Evolutionary conservation across 2,113 vertebrate genomes (phyloP), one percentile per base, ranked within the genome.

Genomic region (Dipodomys merriami): DNA sequence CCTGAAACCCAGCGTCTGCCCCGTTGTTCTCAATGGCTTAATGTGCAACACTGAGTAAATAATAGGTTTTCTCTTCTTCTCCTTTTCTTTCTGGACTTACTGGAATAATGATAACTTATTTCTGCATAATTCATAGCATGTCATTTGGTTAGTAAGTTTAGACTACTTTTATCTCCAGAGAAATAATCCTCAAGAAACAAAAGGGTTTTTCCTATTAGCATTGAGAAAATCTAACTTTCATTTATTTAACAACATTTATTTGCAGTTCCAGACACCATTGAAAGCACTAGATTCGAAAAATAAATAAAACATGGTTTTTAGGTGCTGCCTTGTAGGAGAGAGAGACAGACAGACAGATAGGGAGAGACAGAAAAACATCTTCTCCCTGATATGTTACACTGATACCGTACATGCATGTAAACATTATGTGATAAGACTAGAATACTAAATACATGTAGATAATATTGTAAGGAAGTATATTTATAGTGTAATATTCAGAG

Each of bases 221-320:
- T 85, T 94, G 71, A 93, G 85, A 95, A 93, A 92, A 89, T 79
- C 89, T 74, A 91, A n/a, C 68, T 92, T 93, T 65, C 57, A 92
- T 91, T 94, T 91, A 91, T 91, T 91, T 91, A 88, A 35, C 84
- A 84, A 60, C 71, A 78, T 86, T 94, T 88, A 94, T 95, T 91
- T 95, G 95, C 22, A 92, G 22, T 90, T 35, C 44, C 49, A 88
- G 62, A 67, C 39, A 74, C 72, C 91, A 33, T 94, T 74, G 53
- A 74, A 81, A 94, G 57, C 49, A 87, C 60, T 85, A 88, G 78
- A 86, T 95, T 88, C 91, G 85, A 93, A 95, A 94, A 65, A 95
- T 84, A 96, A 94, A 86, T 93, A 85, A 90, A 94, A 64, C 33
- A 57, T 78, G 8, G 25, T 90, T 94, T 96, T 76, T 77, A 19